These are phyloP conservation scores for Tinamus guttatus DNA, from an alignment of 2,113 vertebrate species.

Conservation along the genomic window DNA sequence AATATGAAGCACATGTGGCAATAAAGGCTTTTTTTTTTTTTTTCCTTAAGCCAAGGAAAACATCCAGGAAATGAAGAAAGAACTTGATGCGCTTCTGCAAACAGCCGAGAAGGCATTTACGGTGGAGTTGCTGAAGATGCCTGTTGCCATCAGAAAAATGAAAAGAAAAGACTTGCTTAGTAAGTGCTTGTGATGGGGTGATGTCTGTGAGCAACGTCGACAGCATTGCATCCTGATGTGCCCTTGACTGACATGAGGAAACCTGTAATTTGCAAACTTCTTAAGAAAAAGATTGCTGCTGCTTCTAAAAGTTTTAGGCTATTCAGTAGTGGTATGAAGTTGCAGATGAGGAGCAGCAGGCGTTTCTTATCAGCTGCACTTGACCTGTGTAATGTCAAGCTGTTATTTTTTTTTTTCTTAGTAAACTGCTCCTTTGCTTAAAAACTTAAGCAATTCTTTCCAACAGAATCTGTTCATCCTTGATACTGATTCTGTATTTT, in stretches of 20 bases:
- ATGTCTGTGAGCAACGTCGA: rapidly evolving
- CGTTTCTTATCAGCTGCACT: rapidly evolving
- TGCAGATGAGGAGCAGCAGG: background rate
- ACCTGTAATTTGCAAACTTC: background rate
- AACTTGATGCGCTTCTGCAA: constrained; percentile 46
- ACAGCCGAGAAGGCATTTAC: constrained; percentile 52
- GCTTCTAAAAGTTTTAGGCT: background rate
- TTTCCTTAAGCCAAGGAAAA: constrained; percentile 48
- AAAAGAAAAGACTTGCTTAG: constrained; percentile 54
- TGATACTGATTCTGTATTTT: background rate
- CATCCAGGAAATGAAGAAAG: constrained; percentile 58
- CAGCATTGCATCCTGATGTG: rapidly evolving
- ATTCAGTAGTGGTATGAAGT: rapidly evolving
- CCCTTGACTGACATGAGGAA: background rate
- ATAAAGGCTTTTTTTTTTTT: background rate
- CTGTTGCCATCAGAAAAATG: constrained; percentile 53
- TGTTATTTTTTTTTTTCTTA: background rate
- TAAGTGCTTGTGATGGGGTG: background rate
- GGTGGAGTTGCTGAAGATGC: constrained; percentile 66
- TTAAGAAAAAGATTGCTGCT: background rate
- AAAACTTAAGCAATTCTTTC: background rate
- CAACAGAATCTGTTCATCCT: background rate
- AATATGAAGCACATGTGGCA: rapidly evolving
- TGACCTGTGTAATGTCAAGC: background rate
- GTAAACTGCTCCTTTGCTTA: background rate